Evolutionary conservation across 23 tunicate species (phyloP).

Genomic region (Corella eumyota): DNA sequence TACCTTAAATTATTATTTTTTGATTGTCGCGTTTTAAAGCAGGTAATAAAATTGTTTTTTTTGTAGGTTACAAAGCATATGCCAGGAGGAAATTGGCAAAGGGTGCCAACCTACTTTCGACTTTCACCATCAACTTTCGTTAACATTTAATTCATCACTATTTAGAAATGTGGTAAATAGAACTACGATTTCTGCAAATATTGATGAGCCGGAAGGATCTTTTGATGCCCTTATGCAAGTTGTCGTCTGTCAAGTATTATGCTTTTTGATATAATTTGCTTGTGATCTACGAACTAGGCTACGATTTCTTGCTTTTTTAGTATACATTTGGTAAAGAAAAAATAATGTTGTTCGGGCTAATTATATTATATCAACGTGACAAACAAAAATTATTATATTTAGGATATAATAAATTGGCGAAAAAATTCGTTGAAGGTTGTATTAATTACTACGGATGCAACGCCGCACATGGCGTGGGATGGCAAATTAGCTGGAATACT

Average conservation of each 20-base stretch:
- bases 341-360: too few relatives aligned
- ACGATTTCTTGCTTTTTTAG: too few relatives aligned
- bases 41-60: too few relatives aligned
- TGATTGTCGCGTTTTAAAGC: too few relatives aligned
- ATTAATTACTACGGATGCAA: slow-evolving; percentile 49
- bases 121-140: slow-evolving; percentile 45
- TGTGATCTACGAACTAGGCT: too few relatives aligned
- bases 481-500: slow-evolving; percentile 62
- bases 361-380: not conserved
- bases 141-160: slow-evolving; percentile 14
- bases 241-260: slow-evolving; percentile 42
- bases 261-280: too few relatives aligned
- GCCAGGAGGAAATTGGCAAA: too few relatives aligned
- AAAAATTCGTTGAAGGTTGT: slow-evolving; percentile 32
- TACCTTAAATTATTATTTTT: too few relatives aligned
- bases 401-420: slow-evolving; percentile 48
- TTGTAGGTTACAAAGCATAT: too few relatives aligned
- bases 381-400: not conserved
- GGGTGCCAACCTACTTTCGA: slow-evolving; percentile 23
- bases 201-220: slow-evolving; percentile 64
- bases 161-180: slow-evolving; percentile 23
- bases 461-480: slow-evolving; percentile 63
- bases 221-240: slow-evolving; percentile 81
- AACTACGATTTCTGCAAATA: slow-evolving; percentile 49
- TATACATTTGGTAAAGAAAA: not conserved